Evolutionary conservation across 2,888 invertebrate genomes (phyloP), one percentile per base, ranked within the genome.

Genomic region (Syrista parreyssii): DNA sequence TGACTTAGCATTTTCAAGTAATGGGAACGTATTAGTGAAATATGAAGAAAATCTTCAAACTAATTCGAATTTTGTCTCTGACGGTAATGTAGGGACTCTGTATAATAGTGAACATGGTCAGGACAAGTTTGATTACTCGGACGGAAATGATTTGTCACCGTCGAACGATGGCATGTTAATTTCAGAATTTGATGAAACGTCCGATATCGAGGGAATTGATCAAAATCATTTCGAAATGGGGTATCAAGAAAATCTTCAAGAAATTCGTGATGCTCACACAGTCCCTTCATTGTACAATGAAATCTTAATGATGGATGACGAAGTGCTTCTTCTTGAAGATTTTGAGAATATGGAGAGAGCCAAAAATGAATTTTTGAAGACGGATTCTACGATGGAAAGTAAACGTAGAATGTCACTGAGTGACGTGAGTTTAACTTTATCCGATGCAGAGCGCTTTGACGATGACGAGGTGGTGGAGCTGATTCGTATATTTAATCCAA

Each of bases 401-500:
- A 23, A 23, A 55, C 23, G 55, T 55, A 55, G 55, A 55, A 55
- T 55, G 23, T 55, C 23, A 23, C 9, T 55, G 23, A 55, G 23
- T 9, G 55, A 55, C 2, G 55, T 23, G 23, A 55, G 23, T 55
- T 23, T 23, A 55, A 55, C 9, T 55, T 55, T 55, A 9, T 23
- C 23, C 23, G 55, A 55, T 55, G 55, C 23, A 23, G 55, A 55
- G 6, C 23, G 9, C 3, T 55, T 55, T 9, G 55, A 55, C 1
- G 75, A 79, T 32, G 75, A 78, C 12, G 77, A 82, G 31, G 68
- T 76, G 32, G 71, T 82, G 69, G 75, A 73, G 55, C 79, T 75
- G 9, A 40, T 80, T 40, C 78, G 81, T 75, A 80, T 78, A 32
- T 76, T 81, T 11, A 84, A 82, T 31, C 31, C 30, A 33, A n/a